These are phyloP conservation scores for Lepidotrigona ventralis DNA, from an alignment of 1,140 invertebrate genomes.

Conservation along the genomic window DNA sequence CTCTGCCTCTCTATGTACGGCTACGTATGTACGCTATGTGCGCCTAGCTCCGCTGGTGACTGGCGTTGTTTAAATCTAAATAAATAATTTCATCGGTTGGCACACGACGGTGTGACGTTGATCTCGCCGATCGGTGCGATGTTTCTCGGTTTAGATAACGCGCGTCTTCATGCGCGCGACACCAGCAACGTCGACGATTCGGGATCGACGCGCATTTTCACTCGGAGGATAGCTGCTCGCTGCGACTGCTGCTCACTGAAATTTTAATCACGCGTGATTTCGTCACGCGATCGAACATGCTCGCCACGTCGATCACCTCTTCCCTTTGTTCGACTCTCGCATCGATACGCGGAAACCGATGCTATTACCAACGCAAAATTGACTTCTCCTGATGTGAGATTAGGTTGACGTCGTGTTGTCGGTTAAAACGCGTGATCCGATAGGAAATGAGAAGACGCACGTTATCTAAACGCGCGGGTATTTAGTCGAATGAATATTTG, in stretches of 20 bases:
- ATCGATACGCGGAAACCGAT: background rate
- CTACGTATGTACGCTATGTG: slow-evolving; percentile 21
- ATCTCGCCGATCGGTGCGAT: slow-evolving; percentile 52
- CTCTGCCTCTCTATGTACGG: slow-evolving; percentile 39
- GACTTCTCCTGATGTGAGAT: too few species aligned
- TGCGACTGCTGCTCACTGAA: background rate
- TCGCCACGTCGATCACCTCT: background rate
- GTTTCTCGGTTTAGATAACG: slow-evolving; percentile 45
- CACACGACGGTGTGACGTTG: slow-evolving; percentile 41
- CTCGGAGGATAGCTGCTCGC: background rate
- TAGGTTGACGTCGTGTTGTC: background rate
- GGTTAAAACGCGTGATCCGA: background rate
- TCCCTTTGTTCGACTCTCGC: too few species aligned
- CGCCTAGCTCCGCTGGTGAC: slow-evolving; percentile 23
- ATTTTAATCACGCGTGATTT: slow-evolving; percentile 21
- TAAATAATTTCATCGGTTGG: slow-evolving; percentile 71
- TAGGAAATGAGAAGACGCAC: background rate
- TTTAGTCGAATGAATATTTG: background rate
- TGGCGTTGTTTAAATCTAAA: slow-evolving; percentile 70
- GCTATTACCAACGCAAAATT: too few species aligned
- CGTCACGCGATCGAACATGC: background rate
- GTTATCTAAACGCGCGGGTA: too few species aligned
- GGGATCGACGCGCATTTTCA: background rate
- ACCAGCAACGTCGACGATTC: background rate
- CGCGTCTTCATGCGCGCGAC: slow-evolving; percentile 20